A percentile compares a stretch with the other conserved stretches of the same genome.
Evolutionary conservation across 2,888 invertebrate genomes (phyloP).

Genomic region (Galerucella nymphaeae): DNA sequence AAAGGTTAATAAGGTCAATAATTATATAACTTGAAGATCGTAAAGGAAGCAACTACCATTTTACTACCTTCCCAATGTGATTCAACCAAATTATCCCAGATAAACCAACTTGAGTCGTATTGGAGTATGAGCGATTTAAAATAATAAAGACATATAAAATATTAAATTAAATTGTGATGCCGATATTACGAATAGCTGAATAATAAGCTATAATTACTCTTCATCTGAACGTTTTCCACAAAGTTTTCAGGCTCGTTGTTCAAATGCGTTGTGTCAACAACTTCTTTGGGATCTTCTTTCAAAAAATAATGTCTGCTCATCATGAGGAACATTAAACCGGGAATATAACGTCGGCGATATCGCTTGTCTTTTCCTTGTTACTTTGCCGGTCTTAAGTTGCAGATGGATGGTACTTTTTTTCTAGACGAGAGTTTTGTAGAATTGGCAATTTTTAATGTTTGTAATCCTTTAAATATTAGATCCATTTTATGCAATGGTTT

Average conservation of each 20-base stretch:
- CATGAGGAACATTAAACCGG: slow-evolving; percentile 38
- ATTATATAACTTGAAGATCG: too few relatives aligned
- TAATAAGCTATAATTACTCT: not conserved
- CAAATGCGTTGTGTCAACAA: not conserved
- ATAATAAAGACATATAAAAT: too few relatives aligned
- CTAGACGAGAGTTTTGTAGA: slow-evolving; percentile 18
- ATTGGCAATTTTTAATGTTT: slow-evolving; percentile 14
- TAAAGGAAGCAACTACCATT: too few relatives aligned
- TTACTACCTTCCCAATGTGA: too few relatives aligned
- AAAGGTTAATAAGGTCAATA: too few relatives aligned
- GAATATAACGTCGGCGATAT: slow-evolving; percentile 8
- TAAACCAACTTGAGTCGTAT: too few relatives aligned
- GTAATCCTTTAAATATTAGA: slow-evolving; percentile 22
- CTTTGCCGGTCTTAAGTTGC: slow-evolving; percentile 22
- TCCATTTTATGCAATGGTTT: slow-evolving; percentile 6
- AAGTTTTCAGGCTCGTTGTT: not conserved
- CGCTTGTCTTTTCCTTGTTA: slow-evolving; percentile 22
- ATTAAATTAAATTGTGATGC: too few relatives aligned
- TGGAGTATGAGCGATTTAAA: too few relatives aligned
- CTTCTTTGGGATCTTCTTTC: slow-evolving; percentile 37
- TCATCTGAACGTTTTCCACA: not conserved
- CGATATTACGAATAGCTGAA: not conserved
- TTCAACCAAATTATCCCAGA: too few relatives aligned
- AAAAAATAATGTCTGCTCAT: slow-evolving; percentile 34
- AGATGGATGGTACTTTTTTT: slow-evolving; percentile 32